These are phyloP conservation scores for Neolamprologus sp. DNA, from an alignment of 2,113 vertebrate species.

Conservation along the genomic window DNA sequence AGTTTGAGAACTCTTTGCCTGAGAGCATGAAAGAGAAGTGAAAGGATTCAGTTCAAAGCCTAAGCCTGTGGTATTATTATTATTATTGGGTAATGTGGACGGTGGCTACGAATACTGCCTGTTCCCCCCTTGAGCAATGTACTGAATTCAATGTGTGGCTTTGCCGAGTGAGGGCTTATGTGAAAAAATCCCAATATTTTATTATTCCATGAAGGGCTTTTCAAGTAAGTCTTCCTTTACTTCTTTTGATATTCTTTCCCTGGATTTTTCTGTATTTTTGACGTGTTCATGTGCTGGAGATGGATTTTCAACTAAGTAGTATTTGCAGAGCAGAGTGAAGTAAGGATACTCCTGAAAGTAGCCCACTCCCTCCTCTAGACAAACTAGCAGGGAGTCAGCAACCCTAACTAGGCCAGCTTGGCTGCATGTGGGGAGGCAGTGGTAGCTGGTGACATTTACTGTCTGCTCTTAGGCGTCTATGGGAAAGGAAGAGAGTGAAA, in stretches of 20 bases:
- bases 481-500: constrained; percentile 19
- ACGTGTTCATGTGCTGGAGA: neutral
- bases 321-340: neutral
- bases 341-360: neutral
- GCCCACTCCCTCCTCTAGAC: neutral
- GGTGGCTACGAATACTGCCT: neutral
- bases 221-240: neutral
- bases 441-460: constrained; percentile 27
- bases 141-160: neutral
- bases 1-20: neutral
- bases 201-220: neutral
- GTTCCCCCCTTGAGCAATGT: neutral
- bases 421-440: constrained; percentile 1
- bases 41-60: neutral
- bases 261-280: neutral
- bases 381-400: constrained; percentile 9
- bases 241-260: neutral
- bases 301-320: neutral
- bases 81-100: neutral
- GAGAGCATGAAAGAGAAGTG: neutral
- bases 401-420: constrained; percentile 34
- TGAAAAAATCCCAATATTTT: neutral
- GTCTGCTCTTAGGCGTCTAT: constrained; percentile 22
- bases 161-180: neutral
- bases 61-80: neutral